phyloP scores from a whole-genome alignment of 2,888 invertebrate genomes.

The Zhuqinia jingwanae region DNA sequence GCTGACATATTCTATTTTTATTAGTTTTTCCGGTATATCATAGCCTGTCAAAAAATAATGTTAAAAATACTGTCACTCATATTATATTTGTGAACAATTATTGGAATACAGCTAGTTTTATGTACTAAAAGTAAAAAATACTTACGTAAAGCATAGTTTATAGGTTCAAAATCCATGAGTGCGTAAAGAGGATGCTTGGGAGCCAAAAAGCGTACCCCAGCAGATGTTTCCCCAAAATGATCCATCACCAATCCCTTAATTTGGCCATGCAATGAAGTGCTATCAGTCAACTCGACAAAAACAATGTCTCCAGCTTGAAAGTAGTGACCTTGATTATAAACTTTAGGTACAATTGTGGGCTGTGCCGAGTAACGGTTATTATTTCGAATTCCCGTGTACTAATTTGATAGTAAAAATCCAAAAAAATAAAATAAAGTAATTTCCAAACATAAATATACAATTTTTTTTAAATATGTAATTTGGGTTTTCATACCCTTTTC shows the following conservation, averaged over 20 bases:
- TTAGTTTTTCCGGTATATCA: conserved; percentile 49
- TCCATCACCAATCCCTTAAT: conserved; percentile 52
- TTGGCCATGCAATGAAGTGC: conserved; percentile 21
- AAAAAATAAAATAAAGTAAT: neutral
- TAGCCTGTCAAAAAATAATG: conserved; percentile 25
- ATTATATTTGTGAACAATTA: too few species aligned
- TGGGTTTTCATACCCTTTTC: conserved; percentile 39
- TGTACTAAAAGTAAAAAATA: neutral
- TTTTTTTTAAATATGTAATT: neutral
- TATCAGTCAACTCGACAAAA: conserved; percentile 23
- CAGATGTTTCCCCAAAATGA: conserved; percentile 46
- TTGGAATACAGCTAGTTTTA: neutral
- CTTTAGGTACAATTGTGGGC: conserved; percentile 25
- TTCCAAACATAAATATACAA: neutral
- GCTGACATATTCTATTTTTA: conserved; percentile 53
- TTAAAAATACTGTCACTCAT: neutral
- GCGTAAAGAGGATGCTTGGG: conserved; percentile 47
- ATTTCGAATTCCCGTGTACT: conserved; percentile 8
- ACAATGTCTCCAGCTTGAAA: conserved; percentile 60
- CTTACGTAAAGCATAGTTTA: conserved; percentile 58
- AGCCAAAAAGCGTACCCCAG: conserved; percentile 43
- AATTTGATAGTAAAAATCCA: neutral
- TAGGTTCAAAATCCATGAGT: conserved; percentile 42
- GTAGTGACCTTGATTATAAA: conserved; percentile 43
- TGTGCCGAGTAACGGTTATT: conserved; percentile 36